These are phyloP conservation scores for Drosophila auraria DNA, from an alignment of 1,140 invertebrate genomes.

Conservation along the genomic window DNA sequence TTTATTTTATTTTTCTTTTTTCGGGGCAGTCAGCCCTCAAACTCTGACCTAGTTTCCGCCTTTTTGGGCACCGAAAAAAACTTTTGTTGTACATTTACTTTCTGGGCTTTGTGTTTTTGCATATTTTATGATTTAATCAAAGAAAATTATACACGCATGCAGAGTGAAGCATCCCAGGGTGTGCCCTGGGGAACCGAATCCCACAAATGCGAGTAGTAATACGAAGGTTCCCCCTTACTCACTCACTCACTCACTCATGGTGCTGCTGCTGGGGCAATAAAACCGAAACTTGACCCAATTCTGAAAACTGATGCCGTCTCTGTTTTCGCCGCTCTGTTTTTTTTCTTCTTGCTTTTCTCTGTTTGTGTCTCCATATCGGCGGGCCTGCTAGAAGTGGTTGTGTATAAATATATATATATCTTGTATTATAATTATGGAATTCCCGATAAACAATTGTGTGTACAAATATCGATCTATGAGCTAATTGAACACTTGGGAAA, in stretches of 20 bases:
- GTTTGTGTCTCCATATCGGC: constrained; percentile 29
- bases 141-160: constrained; percentile 75
- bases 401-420: constrained; percentile 27
- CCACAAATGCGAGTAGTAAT: constrained; percentile 24
- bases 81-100: constrained; percentile 49
- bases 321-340: constrained; percentile 33
- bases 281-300: constrained; percentile 82
- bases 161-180: constrained; percentile 51
- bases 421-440: constrained; percentile 47
- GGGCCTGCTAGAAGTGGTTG: constrained; percentile 43
- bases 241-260: constrained; percentile 7
- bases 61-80: constrained; percentile 70
- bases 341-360: constrained; percentile 32
- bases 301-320: constrained; percentile 56
- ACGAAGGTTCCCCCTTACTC: constrained; percentile 18
- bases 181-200: constrained; percentile 51
- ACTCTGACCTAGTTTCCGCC: constrained; percentile 80
- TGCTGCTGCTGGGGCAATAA: constrained; percentile 60
- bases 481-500: constrained; percentile 42
- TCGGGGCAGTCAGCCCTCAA: constrained; percentile 48
- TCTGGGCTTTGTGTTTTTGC: constrained; percentile 61
- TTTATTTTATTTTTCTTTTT: constrained; percentile 24
- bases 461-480: constrained; percentile 34
- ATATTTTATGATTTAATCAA: constrained; percentile 84
- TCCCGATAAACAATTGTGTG: constrained; percentile 59